These are phyloP conservation scores for Mormyrops attenuatus DNA, from an alignment of 2,797 vertebrate species.

Conservation along the genomic window DNA sequence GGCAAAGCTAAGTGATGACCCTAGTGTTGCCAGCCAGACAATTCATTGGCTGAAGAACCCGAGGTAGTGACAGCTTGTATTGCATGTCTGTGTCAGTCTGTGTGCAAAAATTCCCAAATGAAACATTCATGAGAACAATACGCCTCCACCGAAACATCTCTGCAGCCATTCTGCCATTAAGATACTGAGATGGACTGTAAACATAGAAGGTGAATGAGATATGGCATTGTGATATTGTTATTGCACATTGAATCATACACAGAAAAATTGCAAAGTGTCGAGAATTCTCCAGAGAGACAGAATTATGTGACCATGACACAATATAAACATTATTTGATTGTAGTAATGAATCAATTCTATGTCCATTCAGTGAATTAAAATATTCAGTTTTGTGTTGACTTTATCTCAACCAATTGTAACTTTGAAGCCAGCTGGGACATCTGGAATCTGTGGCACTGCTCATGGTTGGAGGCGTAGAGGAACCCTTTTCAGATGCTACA, in stretches of 20 bases:
- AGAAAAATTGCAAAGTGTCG: not conserved
- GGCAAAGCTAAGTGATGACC: not conserved
- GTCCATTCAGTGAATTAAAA: not conserved
- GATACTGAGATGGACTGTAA: not conserved
- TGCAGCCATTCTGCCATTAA: not conserved
- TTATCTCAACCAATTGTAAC: not conserved
- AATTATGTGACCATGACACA: not conserved
- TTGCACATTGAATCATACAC: not conserved
- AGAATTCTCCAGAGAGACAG: not conserved
- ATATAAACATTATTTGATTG: not conserved
- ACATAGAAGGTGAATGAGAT: not conserved
- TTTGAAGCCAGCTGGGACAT: not conserved
- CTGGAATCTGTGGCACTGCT: not conserved
- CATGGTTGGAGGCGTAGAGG: not conserved
- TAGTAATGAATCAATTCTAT: not conserved
- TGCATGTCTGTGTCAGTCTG: not conserved
- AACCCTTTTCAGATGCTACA: not conserved
- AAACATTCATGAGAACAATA: not conserved
- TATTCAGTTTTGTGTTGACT: not conserved
- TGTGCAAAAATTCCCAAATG: not conserved
- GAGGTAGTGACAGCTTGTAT: not conserved
- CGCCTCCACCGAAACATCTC: not conserved
- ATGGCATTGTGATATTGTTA: not conserved
- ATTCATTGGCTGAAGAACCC: not conserved
- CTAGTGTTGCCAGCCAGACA: not conserved